Evolutionary conservation across 1,140 invertebrate genomes (phyloP).

Genomic region (Papilio machaon): DNA sequence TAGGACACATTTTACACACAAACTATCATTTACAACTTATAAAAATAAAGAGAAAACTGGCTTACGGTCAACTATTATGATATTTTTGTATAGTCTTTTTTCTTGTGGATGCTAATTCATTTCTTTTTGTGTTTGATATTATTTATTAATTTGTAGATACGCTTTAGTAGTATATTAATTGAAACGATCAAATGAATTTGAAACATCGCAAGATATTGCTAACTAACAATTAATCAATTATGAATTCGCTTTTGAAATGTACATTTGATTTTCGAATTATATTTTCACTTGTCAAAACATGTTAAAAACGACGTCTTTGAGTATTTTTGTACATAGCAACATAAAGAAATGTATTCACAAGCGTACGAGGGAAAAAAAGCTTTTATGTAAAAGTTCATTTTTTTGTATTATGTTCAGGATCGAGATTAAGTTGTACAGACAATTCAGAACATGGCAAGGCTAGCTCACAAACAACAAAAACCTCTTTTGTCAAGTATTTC

Average conservation of each 20-base stretch:
- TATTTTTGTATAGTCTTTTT: not conserved
- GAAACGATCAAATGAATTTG: not conserved
- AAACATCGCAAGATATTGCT: not conserved
- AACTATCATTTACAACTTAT: not conserved
- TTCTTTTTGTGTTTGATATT: not conserved
- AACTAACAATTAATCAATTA: not conserved
- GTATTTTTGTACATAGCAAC: not conserved
- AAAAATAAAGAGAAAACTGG: not conserved
- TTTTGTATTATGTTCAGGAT: not conserved
- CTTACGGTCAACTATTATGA: not conserved
- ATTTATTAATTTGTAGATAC: not conserved
- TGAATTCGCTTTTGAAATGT: not conserved
- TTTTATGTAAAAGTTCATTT: not conserved
- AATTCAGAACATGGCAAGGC: slow-evolving; percentile 18
- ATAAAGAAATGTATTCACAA: not conserved
- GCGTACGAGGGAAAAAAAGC: not conserved
- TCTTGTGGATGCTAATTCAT: not conserved
- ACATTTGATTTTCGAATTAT: not conserved
- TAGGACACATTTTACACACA: not conserved
- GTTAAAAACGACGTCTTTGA: not conserved
- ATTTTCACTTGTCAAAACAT: not conserved
- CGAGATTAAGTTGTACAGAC: slow-evolving; percentile 20
- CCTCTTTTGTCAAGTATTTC: slow-evolving; percentile 7
- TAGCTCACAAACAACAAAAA: slow-evolving; percentile 24
- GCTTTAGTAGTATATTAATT: not conserved